Conservation (phyloP, 1,140 invertebrate species). For the Linepithema humile region DNA sequence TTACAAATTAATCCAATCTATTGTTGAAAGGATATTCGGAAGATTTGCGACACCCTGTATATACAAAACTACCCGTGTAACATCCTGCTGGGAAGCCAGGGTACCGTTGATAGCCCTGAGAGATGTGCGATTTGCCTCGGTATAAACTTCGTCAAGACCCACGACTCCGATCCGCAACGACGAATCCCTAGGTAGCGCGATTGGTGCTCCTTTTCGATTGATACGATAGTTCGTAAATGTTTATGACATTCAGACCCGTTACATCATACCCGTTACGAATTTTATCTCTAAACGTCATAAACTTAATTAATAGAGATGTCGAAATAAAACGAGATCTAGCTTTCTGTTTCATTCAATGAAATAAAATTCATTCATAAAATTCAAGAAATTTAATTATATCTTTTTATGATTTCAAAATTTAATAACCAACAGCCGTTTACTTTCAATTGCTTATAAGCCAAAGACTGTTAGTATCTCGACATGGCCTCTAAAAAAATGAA, state of each 20-base stretch:
- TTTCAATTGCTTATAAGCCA: neutral
- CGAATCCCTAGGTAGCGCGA: neutral
- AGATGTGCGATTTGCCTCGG: slow-evolving; percentile 64
- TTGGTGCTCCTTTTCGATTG: neutral
- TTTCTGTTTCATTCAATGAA: too few relatives aligned
- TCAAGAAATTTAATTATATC: neutral
- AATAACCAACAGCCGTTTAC: neutral
- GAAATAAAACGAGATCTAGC: neutral
- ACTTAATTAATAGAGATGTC: neutral
- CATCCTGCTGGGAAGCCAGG: slow-evolving; percentile 62
- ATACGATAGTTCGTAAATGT: neutral
- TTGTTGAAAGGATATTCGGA: too few relatives aligned
- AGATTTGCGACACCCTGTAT: too few relatives aligned
- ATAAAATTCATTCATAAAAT: neutral
- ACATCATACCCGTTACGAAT: neutral
- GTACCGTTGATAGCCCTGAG: slow-evolving; percentile 68
- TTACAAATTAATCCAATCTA: too few relatives aligned
- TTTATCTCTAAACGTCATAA: neutral
- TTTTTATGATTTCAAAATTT: neutral
- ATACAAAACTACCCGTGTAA: slow-evolving; percentile 61
- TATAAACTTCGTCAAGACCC: slow-evolving; percentile 49
- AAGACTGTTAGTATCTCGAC: neutral
- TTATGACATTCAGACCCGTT: neutral
- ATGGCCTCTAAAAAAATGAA: too few relatives aligned
- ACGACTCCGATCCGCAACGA: slow-evolving; percentile 27